Evolutionary conservation across 2,797 vertebrate species (phyloP), one percentile per base, ranked within the genome.

Genomic region (Pangasius macronema): DNA sequence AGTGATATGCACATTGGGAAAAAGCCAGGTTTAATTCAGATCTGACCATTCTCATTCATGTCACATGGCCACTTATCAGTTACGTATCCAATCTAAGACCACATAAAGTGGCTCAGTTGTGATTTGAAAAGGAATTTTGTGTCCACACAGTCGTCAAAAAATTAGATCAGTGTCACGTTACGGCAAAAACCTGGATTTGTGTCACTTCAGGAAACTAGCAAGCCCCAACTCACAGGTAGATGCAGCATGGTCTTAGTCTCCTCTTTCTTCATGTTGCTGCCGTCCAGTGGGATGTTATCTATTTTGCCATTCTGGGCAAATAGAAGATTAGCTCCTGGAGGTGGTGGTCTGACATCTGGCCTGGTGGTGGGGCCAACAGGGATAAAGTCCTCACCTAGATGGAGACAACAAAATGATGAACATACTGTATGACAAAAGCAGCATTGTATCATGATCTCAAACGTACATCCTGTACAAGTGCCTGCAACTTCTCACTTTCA

Each of bases 291-390:
- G 5, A 99, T 90, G 6, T 93, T 94, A 22, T 98, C 97, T 11
- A 99, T 97, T 92, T 95, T 97, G 65, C 98, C 97, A 59, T 96
- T 97, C 92, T 99, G 98, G 76, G 97, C 97, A 81, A 99, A 98
- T 59, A 99, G 94, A 87, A 99, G 94, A 92, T 97, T 94, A 0
- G 96, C 95, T 89, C 97, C 98, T 0, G 96, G 93, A 0, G 96
- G 92, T n/a, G 96, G 89, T 9, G 97, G 97, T 76, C 94, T 92
- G 0, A 97, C 93, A 2, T 96, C 95, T 0, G 97, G 95, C 68
- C 96, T 95, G 18, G 97, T 94, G 0, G 95, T 94, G 18, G 98
- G 98, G 39, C 98, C 95, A 8, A 95, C 91, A 5, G 93, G 93
- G 20, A 95, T 88, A 13, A 93, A 92, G 79, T 97, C 94, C 85